phyloP scores from a whole-genome alignment of 1,140 invertebrate genomes.

The Tetramorium parvispinum region DNA sequence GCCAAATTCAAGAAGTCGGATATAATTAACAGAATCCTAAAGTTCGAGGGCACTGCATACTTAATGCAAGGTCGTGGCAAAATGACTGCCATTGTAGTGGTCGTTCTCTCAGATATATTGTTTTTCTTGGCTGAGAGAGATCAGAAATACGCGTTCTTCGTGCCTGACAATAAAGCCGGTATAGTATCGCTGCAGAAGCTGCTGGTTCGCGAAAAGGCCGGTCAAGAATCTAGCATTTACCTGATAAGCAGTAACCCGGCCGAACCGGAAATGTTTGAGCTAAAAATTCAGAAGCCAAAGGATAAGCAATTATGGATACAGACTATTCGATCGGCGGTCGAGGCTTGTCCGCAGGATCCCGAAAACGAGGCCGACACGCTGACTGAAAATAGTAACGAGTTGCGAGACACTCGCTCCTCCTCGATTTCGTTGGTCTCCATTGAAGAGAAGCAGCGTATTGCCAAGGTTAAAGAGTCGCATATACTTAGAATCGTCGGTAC shows the following conservation, averaged over 20 bases:
- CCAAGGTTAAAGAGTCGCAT: slow-evolving; percentile 91
- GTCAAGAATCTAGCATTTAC: slow-evolving; percentile 95
- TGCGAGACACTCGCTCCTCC: slow-evolving; percentile 79
- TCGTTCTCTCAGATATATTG: slow-evolving; percentile 95
- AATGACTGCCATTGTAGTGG: slow-evolving; percentile 93
- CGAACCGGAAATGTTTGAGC: slow-evolving; percentile 98
- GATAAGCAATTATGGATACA: slow-evolving; percentile 96
- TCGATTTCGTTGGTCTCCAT: slow-evolving; percentile 86
- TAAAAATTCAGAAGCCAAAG: slow-evolving; percentile 95
- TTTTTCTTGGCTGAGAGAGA: slow-evolving; percentile 96
- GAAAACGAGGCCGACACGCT: slow-evolving; percentile 87
- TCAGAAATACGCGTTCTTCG: slow-evolving; percentile 93
- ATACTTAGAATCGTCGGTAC: slow-evolving; percentile 90
- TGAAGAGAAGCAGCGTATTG: slow-evolving; percentile 90
- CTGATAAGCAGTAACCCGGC: slow-evolving; percentile 94
- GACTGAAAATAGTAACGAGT: slow-evolving; percentile 85
- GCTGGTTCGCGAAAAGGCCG: slow-evolving; percentile 96
- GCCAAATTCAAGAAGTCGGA: slow-evolving; percentile 98
- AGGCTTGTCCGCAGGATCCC: slow-evolving; percentile 89
- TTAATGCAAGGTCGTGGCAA: slow-evolving; percentile 94
- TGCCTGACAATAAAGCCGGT: slow-evolving; percentile 95
- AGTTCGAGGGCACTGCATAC: slow-evolving; percentile 94
- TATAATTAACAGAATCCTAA: slow-evolving; percentile 93
- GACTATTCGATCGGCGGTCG: slow-evolving; percentile 90
- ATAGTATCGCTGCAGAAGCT: slow-evolving; percentile 96